A percentile compares a stretch with the other conserved stretches of the same genome.
phyloP scores from a whole-genome alignment of 2,888 invertebrate species.

The Orthosia gracilis region DNA sequence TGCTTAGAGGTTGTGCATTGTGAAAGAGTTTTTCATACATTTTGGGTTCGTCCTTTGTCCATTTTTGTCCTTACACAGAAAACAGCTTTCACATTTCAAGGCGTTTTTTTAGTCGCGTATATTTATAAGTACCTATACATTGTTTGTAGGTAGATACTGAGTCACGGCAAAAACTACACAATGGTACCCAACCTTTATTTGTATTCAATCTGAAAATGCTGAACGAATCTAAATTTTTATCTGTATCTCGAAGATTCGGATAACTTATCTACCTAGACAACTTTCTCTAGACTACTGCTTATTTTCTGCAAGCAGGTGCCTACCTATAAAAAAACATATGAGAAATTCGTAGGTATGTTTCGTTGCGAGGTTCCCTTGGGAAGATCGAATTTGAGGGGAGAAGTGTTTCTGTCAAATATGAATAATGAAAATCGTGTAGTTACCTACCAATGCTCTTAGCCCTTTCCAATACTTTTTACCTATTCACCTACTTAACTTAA shows the following conservation, averaged over 20 bases:
- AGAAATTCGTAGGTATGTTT: constrained; percentile 53
- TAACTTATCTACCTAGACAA: constrained; percentile 55
- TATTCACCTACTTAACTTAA: background rate
- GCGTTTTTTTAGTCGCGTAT: constrained; percentile 23
- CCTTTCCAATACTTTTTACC: constrained; percentile 53
- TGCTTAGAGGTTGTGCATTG: constrained; percentile 7
- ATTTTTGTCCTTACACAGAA: constrained; percentile 19
- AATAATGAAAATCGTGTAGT: constrained; percentile 64
- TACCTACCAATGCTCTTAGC: constrained; percentile 59
- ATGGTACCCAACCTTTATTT: constrained; percentile 39
- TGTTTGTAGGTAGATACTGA: constrained; percentile 13
- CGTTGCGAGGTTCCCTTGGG: constrained; percentile 57
- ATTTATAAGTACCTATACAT: background rate
- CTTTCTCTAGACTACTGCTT: constrained; percentile 54
- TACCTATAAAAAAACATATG: constrained; percentile 54
- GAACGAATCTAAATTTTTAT: constrained; percentile 61
- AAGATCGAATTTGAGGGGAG: constrained; percentile 47
- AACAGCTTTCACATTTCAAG: constrained; percentile 42
- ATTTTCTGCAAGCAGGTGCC: constrained; percentile 50
- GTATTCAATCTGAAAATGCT: constrained; percentile 53
- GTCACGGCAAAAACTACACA: constrained; percentile 41
- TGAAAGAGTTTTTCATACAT: constrained; percentile 22
- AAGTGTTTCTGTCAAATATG: constrained; percentile 62
- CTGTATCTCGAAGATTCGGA: constrained; percentile 39
- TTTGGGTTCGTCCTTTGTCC: constrained; percentile 32